A percentile compares a stretch with the other conserved stretches of the same genome.
Conservation (phyloP, 2,113 vertebrate genomes). For the Hyperopisus bebe region DNA sequence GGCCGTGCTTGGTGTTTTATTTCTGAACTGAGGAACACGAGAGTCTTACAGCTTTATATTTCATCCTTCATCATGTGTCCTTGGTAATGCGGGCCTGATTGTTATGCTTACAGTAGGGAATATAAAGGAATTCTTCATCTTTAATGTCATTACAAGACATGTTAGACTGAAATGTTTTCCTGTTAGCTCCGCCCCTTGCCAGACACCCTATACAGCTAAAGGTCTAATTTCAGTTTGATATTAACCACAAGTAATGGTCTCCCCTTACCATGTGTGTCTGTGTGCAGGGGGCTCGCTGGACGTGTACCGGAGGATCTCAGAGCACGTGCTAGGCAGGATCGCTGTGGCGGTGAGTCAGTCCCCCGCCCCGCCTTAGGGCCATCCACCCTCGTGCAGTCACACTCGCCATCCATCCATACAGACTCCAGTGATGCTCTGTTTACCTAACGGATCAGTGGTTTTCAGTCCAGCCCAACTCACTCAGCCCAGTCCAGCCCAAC, state of each 20-base stretch:
- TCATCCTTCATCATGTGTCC: neutral
- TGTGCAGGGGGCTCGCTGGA: constrained; percentile 89
- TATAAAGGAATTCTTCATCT: neutral
- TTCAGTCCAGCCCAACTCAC: neutral
- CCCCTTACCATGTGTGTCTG: neutral
- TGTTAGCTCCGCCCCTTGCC: neutral
- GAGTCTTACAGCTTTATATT: neutral
- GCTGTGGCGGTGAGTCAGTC: constrained; percentile 83
- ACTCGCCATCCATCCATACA: neutral
- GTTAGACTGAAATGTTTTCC: neutral
- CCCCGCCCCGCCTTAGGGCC: neutral
- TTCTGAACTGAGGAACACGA: neutral
- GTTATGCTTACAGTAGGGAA: neutral
- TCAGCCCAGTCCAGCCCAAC: too few relatives aligned
- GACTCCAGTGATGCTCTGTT: neutral
- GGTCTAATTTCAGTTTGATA: neutral
- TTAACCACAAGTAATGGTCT: neutral
- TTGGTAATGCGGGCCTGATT: neutral
- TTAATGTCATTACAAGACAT: neutral
- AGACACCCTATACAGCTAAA: neutral
- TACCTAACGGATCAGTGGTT: neutral
- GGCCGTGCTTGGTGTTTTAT: neutral
- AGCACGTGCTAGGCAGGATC: constrained; percentile 89
- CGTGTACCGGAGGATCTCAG: constrained; percentile 88
- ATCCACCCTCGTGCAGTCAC: neutral